phyloP scores from a whole-genome alignment of 2,888 invertebrate genomes.

The Athalia rosae region DNA sequence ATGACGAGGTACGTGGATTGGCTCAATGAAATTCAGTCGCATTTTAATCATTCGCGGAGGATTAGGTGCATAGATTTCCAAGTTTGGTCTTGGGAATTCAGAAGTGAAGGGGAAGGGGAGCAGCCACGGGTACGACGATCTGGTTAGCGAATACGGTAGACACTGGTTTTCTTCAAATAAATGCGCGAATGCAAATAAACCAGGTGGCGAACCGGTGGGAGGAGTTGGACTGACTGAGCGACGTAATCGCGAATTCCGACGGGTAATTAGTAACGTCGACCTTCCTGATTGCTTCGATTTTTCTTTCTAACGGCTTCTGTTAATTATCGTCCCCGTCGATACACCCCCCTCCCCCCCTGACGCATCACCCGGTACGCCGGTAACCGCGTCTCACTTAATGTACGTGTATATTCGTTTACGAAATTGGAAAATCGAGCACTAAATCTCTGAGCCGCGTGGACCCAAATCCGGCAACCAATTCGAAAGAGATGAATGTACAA shows the following conservation, averaged over 20 bases:
- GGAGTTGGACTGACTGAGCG: constrained; percentile 68
- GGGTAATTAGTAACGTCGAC: constrained; percentile 70
- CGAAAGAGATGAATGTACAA: no score
- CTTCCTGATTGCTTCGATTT: constrained; percentile 69
- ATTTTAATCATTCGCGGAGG: not conserved
- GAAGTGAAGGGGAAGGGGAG: not conserved
- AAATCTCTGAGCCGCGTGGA: not conserved
- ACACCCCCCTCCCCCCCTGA: constrained; percentile 41
- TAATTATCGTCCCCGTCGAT: constrained; percentile 61
- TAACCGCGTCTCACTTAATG: constrained; percentile 43
- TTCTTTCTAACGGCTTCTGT: constrained; percentile 63
- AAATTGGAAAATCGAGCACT: not conserved
- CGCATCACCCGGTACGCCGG: not conserved
- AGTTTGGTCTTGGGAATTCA: not conserved
- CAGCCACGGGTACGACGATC: no score
- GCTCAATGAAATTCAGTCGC: constrained; percentile 20
- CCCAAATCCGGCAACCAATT: not conserved
- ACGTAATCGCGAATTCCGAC: constrained; percentile 69
- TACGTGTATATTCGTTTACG: not conserved
- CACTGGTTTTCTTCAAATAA: constrained; percentile 34
- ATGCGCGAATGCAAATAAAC: constrained; percentile 66
- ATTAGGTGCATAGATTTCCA: not conserved
- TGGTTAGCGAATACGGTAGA: not conserved
- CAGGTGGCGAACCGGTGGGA: constrained; percentile 49
- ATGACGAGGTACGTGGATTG: constrained; percentile 11